Evolutionary conservation across 2,888 invertebrate species (phyloP).

Genomic region (Crematogaster levior): DNA sequence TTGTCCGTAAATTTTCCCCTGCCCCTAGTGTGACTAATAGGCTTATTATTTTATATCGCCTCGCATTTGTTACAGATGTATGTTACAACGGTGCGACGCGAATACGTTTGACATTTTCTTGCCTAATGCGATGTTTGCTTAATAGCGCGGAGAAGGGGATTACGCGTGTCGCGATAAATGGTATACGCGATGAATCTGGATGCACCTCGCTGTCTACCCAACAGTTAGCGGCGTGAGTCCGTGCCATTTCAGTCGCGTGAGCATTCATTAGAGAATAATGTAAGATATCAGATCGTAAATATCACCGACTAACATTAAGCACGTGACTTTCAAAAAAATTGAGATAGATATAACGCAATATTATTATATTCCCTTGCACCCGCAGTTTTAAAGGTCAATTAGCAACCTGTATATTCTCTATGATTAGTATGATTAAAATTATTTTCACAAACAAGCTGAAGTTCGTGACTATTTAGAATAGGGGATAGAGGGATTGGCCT

Average conservation of each 20-base stretch:
- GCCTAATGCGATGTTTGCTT: constrained; percentile 77
- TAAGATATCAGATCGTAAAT: neutral
- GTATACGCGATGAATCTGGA: constrained; percentile 1
- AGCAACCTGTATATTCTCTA: neutral
- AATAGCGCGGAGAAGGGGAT: constrained; percentile 76
- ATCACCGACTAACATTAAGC: neutral
- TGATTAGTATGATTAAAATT: neutral
- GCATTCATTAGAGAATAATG: neutral
- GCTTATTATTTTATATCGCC: constrained; percentile 85
- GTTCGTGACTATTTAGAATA: neutral
- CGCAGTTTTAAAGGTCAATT: constrained; percentile 3
- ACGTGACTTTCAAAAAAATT: neutral
- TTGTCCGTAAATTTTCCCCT: constrained; percentile 42
- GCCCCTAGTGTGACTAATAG: constrained; percentile 82
- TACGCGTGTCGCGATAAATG: constrained; percentile 63
- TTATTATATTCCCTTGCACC: neutral
- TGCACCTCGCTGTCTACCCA: neutral
- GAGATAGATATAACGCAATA: neutral
- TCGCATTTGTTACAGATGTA: constrained; percentile 80
- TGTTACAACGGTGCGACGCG: constrained; percentile 46
- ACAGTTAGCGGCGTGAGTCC: constrained; percentile 3
- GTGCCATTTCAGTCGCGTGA: neutral
- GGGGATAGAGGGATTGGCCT: neutral
- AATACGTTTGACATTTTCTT: constrained; percentile 61
- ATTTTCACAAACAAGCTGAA: neutral